These are phyloP conservation scores for Drosophila bunnanda DNA, from an alignment of 2,888 invertebrate species.

Conservation along the genomic window DNA sequence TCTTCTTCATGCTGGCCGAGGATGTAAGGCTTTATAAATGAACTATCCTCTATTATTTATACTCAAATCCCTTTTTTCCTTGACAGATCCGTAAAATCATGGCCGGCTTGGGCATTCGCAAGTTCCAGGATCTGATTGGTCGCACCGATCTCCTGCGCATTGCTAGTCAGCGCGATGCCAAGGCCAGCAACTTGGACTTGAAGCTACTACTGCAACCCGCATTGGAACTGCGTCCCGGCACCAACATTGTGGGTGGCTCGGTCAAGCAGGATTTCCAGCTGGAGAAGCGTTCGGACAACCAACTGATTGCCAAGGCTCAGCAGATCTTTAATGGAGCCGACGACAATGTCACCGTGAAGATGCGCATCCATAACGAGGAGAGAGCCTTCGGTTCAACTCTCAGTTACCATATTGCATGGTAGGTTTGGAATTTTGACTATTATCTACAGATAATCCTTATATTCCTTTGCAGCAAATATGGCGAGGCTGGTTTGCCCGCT, in stretches of 20 bases:
- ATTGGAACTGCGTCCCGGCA: slow-evolving; percentile 93
- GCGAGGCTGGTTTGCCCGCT: slow-evolving; percentile 93
- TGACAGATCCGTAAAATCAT: slow-evolving; percentile 93
- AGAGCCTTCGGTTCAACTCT: slow-evolving; percentile 97
- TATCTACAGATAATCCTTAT: not conserved
- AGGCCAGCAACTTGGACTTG: slow-evolving; percentile 94
- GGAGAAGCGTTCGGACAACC: slow-evolving; percentile 94
- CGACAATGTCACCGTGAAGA: slow-evolving; percentile 89
- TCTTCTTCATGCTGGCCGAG: slow-evolving; percentile 98
- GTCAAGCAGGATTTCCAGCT: slow-evolving; percentile 93
- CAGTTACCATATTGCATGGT: slow-evolving; percentile 95
- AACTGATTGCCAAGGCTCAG: slow-evolving; percentile 90
- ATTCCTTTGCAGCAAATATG: slow-evolving; percentile 89
- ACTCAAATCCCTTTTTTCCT: not conserved
- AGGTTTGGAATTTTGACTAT: not conserved
- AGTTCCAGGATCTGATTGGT: slow-evolving; percentile 96
- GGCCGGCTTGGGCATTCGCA: slow-evolving; percentile 95
- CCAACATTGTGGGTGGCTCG: slow-evolving; percentile 95
- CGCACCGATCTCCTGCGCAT: slow-evolving; percentile 94
- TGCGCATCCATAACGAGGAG: slow-evolving; percentile 95
- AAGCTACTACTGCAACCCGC: slow-evolving; percentile 95
- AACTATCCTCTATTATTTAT: not conserved
- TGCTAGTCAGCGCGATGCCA: slow-evolving; percentile 89
- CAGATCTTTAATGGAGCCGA: slow-evolving; percentile 91
- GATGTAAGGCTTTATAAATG: slow-evolving; percentile 88